A percentile compares a stretch with the other conserved stretches of the same genome.
Conservation (phyloP, 2,888 invertebrate species). For the Patella pellucida region DNA sequence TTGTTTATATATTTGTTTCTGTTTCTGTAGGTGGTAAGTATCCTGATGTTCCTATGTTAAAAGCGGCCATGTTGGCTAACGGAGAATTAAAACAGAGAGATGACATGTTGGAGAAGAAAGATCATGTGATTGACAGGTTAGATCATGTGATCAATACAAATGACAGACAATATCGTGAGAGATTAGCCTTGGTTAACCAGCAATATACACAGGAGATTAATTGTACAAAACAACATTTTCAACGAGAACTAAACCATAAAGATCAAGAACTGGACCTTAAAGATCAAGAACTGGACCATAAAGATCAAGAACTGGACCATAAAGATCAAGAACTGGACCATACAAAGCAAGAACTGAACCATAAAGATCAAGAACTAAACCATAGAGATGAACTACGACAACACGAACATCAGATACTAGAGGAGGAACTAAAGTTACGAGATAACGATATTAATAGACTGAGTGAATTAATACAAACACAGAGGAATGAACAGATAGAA, state of each 20-base stretch:
- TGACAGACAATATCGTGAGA: not conserved
- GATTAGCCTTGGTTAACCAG: not conserved
- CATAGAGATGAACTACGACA: too few species aligned
- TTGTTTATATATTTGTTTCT: too few species aligned
- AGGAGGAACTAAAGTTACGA: too few species aligned
- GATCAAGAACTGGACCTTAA: not conserved
- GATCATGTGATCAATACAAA: not conserved
- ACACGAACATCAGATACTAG: too few species aligned
- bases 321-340: not conserved
- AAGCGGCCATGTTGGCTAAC: not conserved
- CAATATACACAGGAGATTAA: not conserved
- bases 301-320: not conserved
- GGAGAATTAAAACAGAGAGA: not conserved
- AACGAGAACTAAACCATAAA: not conserved
- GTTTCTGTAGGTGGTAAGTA: not conserved
- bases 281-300: not conserved
- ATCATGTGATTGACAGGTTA: not conserved
- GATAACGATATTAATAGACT: too few species aligned
- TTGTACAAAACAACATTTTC: too few species aligned
- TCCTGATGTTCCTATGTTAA: constrained; percentile 8
- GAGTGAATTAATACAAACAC: too few species aligned
- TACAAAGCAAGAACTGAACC: not conserved
- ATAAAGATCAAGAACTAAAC: not conserved
- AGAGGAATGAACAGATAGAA: too few species aligned
- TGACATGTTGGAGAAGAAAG: not conserved